phyloP scores from a whole-genome alignment of 2,888 invertebrate genomes.

The Drosophila greeni region DNA sequence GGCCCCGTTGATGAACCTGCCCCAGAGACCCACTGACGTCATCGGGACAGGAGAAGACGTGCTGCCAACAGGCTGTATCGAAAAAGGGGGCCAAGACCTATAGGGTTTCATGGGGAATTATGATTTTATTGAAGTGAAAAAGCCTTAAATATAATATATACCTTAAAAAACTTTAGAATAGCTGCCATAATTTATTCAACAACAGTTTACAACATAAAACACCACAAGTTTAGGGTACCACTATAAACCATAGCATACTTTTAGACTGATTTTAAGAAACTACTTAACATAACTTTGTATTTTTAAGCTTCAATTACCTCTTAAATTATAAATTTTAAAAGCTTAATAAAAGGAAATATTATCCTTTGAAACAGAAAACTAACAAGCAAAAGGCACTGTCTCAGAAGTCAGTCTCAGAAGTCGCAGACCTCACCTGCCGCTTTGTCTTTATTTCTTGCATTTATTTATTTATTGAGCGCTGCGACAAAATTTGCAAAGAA shows the following conservation, averaged over 20 bases:
- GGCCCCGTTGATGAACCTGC: slow-evolving; percentile 31
- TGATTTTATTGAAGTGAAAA: neutral
- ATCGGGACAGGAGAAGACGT: slow-evolving; percentile 7
- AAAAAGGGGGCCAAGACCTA: neutral
- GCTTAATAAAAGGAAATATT: no score
- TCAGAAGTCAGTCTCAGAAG: neutral
- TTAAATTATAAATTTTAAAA: no score
- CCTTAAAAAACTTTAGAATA: no score
- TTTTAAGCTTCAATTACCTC: neutral
- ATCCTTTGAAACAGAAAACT: neutral
- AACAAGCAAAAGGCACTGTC: neutral
- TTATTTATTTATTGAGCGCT: slow-evolving; percentile 73
- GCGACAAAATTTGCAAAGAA: slow-evolving; percentile 51
- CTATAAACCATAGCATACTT: no score
- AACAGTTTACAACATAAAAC: no score
- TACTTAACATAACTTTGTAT: no score
- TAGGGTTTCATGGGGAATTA: neutral
- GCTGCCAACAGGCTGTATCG: neutral
- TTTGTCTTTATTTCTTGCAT: slow-evolving; percentile 51
- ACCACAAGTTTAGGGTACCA: no score
- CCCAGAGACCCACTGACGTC: slow-evolving; percentile 29
- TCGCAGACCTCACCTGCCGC: slow-evolving; percentile 24
- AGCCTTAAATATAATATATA: no score
- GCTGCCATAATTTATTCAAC: no score
- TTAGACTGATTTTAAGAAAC: no score